phyloP scores from a whole-genome alignment of 2,113 vertebrate species.

The Ptychochromis oligacanthus region DNA sequence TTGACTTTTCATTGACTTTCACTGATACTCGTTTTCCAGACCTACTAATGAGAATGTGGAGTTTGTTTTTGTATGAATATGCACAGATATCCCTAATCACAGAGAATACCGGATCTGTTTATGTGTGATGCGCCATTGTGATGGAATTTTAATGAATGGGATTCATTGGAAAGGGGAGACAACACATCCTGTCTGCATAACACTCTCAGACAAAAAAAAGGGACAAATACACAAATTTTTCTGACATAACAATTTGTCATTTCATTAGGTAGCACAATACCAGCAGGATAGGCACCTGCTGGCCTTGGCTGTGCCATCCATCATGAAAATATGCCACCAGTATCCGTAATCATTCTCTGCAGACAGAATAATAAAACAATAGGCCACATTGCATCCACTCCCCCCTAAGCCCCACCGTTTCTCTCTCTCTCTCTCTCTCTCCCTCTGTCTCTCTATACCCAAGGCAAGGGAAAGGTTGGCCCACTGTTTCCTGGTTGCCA shows the following conservation, averaged over 20 bases:
- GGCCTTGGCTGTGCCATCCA: constrained; percentile 48
- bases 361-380: constrained; percentile 49
- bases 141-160: constrained; percentile 1
- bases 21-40: background rate
- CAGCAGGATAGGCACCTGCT: constrained; percentile 43
- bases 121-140: background rate
- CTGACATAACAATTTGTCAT: constrained; percentile 58
- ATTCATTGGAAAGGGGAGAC: background rate
- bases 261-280: constrained; percentile 56
- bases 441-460: background rate
- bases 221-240: constrained; percentile 31
- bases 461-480: constrained; percentile 39
- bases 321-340: constrained; percentile 55
- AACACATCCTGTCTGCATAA: background rate
- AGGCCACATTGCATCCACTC: constrained; percentile 3
- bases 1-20: background rate
- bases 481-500: constrained; percentile 47
- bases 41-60: background rate
- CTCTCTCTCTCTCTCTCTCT: background rate
- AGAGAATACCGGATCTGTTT: background rate
- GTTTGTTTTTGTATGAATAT: background rate
- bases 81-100: background rate
- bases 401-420: too few species aligned
- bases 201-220: background rate
- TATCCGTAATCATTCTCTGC: constrained; percentile 55